Base-by-base conservation (phyloP, 2,113 vertebrate species). In the Nibea albiflora region DNA sequence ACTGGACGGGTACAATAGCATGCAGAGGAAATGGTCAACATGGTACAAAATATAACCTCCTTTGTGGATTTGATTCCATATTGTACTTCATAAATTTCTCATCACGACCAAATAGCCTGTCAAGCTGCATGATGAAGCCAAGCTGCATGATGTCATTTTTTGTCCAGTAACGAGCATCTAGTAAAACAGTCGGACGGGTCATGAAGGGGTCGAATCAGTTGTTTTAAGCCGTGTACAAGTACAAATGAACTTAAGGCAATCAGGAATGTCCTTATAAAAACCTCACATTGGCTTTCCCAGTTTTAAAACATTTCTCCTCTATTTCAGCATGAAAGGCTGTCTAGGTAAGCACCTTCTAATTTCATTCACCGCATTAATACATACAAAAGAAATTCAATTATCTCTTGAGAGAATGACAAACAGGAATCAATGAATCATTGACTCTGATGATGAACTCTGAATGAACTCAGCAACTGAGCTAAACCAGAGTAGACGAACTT, bases 251-350 rank as follows among this genome's bases (percentile, higher is more conserved):
- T 1, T 76, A 1, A 3, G 17, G 52, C 19, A 11, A 54, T 54
- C 15, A 8, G 19, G 17, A 31, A 60, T 28, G 15, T 74, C 35
- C 11, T 56, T 8, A 14, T 14, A 61, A 42, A 54, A 17, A n/a
- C 16, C 26, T 50, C 28, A 12, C 16, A 12, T 20, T 73, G 7
- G 11, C 14, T 39, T 39, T 39, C 35, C 3, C 10, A 44, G 2
- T 50, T 83, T 20, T 88, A 75, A 94, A 76, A 81, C 58, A 56
- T 84, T 72, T 75, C 61, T 73, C 67, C 65, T 95, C 83, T 88
- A 60, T 95, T 93, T 80, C 90, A 98, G 97, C 96, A 96, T 92
- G 97, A 98, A 87, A 95, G 96, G 85, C 92, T 96, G 68, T 94
- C 95, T 47, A 96, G 97, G 97, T 98, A 96, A 97, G 96, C 89